Evolutionary conservation across 2,113 vertebrate species (phyloP).

Genomic region (Eubucco bourcierii): DNA sequence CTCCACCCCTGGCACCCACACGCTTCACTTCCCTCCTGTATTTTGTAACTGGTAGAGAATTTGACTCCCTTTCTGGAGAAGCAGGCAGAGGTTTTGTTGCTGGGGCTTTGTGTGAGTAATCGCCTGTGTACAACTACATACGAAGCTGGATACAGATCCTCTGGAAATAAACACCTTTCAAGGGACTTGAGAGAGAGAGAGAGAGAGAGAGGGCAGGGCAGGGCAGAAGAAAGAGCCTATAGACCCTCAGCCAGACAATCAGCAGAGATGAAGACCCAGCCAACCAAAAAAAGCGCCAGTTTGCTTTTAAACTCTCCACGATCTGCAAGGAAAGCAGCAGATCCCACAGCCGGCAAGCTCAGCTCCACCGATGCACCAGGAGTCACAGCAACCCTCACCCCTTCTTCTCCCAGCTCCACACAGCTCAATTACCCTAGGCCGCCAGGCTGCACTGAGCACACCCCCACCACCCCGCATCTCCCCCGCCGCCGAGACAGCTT

Average conservation of each 20-base stretch:
- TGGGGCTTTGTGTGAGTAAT: slow-evolving; percentile 49
- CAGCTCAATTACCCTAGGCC: slow-evolving; percentile 64
- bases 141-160: slow-evolving; percentile 36
- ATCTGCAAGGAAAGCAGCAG: slow-evolving; percentile 27
- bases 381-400: background rate
- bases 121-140: slow-evolving; percentile 16
- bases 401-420: slow-evolving; percentile 19
- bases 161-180: slow-evolving; percentile 60
- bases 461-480: slow-evolving; percentile 21
- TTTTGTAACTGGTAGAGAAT: slow-evolving; percentile 38
- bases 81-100: slow-evolving; percentile 34
- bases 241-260: slow-evolving; percentile 52
- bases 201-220: background rate
- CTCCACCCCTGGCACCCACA: slow-evolving; percentile 46
- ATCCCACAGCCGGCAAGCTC: slow-evolving; percentile 17
- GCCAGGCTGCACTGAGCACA: slow-evolving; percentile 45
- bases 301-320: slow-evolving; percentile 25
- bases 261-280: slow-evolving; percentile 25
- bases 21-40: slow-evolving; percentile 31
- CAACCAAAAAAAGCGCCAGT: slow-evolving; percentile 48
- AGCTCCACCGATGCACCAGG: background rate
- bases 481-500: slow-evolving; percentile 64
- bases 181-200: slow-evolving; percentile 29
- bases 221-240: slow-evolving; percentile 50
- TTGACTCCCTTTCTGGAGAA: slow-evolving; percentile 31